A percentile compares a stretch with the other conserved stretches of the same genome.
These are phyloP conservation scores for Cinclus cinclus DNA, from an alignment of 2,113 vertebrate species.

Conservation along the genomic window DNA sequence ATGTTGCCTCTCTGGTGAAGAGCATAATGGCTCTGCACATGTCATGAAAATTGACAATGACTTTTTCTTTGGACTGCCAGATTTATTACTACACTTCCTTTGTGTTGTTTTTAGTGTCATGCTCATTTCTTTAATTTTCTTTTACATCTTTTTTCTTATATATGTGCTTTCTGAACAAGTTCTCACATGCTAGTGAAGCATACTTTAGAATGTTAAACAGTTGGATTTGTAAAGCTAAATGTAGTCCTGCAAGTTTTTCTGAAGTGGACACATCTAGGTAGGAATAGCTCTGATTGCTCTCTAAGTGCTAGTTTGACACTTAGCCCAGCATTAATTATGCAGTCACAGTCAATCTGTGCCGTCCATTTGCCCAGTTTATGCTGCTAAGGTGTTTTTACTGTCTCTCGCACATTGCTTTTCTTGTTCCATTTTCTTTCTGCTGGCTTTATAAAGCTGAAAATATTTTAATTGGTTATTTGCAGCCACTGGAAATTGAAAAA, in stretches of 20 bases:
- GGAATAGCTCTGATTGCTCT: neutral
- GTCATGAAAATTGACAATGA: neutral
- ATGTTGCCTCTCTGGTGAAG: neutral
- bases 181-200: neutral
- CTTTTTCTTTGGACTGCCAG: neutral
- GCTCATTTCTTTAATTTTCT: neutral
- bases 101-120: neutral
- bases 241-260: neutral
- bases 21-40: neutral
- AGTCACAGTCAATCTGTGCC: neutral
- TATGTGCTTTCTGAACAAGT: neutral
- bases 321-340: neutral
- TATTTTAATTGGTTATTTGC: slow-evolving; percentile 1
- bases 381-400: neutral
- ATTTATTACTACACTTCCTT: neutral
- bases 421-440: neutral
- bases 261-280: neutral
- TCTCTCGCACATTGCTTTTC: neutral
- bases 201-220: neutral
- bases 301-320: neutral
- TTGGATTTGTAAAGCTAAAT: neutral
- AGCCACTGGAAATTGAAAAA: neutral
- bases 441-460: neutral
- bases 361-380: neutral
- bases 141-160: neutral